Base-by-base conservation (phyloP, 2,888 invertebrate species). In the Zhuqinia jingwanae region DNA sequence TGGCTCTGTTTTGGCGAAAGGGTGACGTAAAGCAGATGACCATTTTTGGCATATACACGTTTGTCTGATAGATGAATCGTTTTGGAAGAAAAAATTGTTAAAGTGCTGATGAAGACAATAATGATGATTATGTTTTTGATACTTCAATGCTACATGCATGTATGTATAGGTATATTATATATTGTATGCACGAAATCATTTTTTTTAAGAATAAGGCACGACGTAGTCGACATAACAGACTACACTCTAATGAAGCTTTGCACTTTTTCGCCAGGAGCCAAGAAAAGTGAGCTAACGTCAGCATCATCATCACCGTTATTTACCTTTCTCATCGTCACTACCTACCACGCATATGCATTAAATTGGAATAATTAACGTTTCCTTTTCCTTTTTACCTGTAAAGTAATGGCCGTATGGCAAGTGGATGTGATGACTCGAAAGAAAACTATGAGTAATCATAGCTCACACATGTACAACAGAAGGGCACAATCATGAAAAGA, bases 1-100 rank as follows among this genome's bases (percentile, higher is more conserved):
- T 20, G 65, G 42, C 17, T 0, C 42, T 65, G 42, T 65, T 65
- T 65, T 42, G 65, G 65, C 42, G 65, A 65, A 60, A 22, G 17
- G 65, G 42, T 81, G 81, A 81, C 81, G 81, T 81, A 81, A 81
- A 81, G 68, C 70, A 81, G 73, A 73, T 81, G 81, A 70, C 81
- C 81, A 81, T 81, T n/a, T 81, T 73, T 81, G 81, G 81, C 42
- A 47, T 25, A 60, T 50, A 20, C 36, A 68, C 36, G 65, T 42
- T 47, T 65, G 50, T 11, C 45, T 25, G 20, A 42, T 42, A 17
- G 22, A 60, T 53, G 79, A 79, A 47, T 78, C 47, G 36, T 36
- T 36, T 79, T 65, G 68, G 79, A 65, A 68, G 50, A 68, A 79
- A 78, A 60, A 78, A 76, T 20, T n/a, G n/a, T n/a, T n/a, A n/a